Base-by-base conservation (phyloP, 2,797 vertebrate species). In the Malacoctenus gilli region DNA sequence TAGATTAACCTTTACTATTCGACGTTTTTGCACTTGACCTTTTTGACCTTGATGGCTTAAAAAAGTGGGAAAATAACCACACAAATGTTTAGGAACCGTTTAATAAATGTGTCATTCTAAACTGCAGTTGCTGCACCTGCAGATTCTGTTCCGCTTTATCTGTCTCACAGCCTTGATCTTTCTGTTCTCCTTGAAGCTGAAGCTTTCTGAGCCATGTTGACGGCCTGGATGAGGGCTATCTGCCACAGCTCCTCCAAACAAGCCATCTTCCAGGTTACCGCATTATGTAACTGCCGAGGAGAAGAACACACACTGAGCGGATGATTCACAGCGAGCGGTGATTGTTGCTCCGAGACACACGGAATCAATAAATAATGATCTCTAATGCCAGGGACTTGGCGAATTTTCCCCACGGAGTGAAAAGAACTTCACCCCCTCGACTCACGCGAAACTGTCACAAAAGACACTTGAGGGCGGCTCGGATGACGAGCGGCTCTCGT, bases 271-370 rank as follows among this genome's bases (percentile, higher is more conserved):
- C 50, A 53, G 72, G 44, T 75, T 55, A 59, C 16, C 32, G 40
- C 15, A 23, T 80, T 84, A 75, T 10, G 3, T 76, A 85, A 85
- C 59, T 3, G 5, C 46, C 42, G 46, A 15, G 8, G 56, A 50
- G 39, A 71, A 28, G 16, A 58, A 44, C 57, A 68, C 44, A 60
- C 15, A 14, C 11, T 19, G 31, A 51, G 56, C 8, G 20, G 31
- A 40, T 48, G 53, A 68, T 60, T 79, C 60, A 77, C 40, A 15
- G 63, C 37, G 57, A 49, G 49, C 30, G 21, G 36, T 16, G 46
- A 65, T 7, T 73, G 63, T 13, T 13, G 41, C 61, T 54, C 31
- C 1, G 18, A 47, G 34, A 49, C 54, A 57, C 12, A 58, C 15
- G 50, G 34, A 51, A 63, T 35, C 10, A 30, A 80, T 50, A 68